These are phyloP conservation scores for Lytechinus variegatus DNA, from an alignment of 35 echinoderm and acorn worm species.

Conservation along the genomic window DNA sequence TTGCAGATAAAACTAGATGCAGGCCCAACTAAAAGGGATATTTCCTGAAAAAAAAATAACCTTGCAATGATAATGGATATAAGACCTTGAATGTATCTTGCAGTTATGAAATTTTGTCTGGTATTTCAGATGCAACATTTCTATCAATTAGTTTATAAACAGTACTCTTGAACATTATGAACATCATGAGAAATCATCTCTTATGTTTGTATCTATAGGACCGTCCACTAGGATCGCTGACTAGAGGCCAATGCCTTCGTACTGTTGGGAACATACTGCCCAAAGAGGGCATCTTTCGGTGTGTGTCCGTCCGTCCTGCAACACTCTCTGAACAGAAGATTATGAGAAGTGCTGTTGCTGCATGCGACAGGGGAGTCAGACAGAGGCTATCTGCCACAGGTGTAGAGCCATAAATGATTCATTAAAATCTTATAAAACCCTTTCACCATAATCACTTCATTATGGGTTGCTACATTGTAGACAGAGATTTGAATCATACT, in stretches of 20 bases:
- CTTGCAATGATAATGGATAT: too few species aligned
- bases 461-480: too few species aligned
- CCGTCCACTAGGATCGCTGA: conserved; percentile 60
- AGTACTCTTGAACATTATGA: neutral
- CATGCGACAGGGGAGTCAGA: conserved; percentile 60
- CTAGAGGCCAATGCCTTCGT: conserved; percentile 82
- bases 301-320: conserved; percentile 76
- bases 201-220: conserved; percentile 57
- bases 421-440: too few species aligned
- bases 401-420: conserved; percentile 55
- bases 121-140: too few species aligned
- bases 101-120: too few species aligned
- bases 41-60: too few species aligned
- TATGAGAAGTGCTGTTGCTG: conserved; percentile 64
- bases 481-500: too few species aligned
- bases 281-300: conserved; percentile 65
- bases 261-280: conserved; percentile 73
- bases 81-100: too few species aligned
- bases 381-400: conserved; percentile 49
- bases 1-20: too few species aligned
- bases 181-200: neutral
- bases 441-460: too few species aligned
- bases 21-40: too few species aligned
- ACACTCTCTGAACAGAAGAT: conserved; percentile 59
- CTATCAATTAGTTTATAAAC: too few species aligned